Percentiles rank a stretch among this genome's conserved stretches.
Evolutionary conservation across 2,797 vertebrate genomes (phyloP).

Genomic region (Cirrhinus molitorella): DNA sequence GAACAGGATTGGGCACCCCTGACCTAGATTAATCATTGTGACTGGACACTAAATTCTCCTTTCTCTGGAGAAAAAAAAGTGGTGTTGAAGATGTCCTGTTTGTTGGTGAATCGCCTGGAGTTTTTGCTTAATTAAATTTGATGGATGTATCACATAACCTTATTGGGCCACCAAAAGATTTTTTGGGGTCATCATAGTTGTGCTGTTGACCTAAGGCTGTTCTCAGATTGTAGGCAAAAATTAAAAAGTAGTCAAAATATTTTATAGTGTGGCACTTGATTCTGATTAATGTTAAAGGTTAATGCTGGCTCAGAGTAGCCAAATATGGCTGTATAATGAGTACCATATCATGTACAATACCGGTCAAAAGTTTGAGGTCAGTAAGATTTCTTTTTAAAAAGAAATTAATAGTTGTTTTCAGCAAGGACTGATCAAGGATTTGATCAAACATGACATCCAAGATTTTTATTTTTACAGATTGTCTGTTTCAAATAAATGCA

Average conservation of each 20-base stretch:
- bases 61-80: not conserved
- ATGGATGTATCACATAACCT: not conserved
- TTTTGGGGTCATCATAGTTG: not conserved
- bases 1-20: not conserved
- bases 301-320: not conserved
- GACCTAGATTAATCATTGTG: not conserved
- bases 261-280: not conserved
- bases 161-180: not conserved
- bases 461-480: too few relatives aligned
- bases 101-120: not conserved
- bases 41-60: not conserved
- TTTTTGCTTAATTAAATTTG: not conserved
- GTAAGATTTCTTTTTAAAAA: not conserved
- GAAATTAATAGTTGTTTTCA: not conserved
- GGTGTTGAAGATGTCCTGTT: not conserved
- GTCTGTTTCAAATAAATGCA: not conserved
- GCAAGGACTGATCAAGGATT: not conserved
- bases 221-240: not conserved
- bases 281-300: not conserved
- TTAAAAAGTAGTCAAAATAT: not conserved
- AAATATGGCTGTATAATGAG: not conserved
- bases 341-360: not conserved
- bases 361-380: not conserved
- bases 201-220: not conserved
- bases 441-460: not conserved